Evolutionary conservation across 2,797 vertebrate genomes (phyloP), one percentile per base, ranked within the genome.

Genomic region (Cheirogaleus major): DNA sequence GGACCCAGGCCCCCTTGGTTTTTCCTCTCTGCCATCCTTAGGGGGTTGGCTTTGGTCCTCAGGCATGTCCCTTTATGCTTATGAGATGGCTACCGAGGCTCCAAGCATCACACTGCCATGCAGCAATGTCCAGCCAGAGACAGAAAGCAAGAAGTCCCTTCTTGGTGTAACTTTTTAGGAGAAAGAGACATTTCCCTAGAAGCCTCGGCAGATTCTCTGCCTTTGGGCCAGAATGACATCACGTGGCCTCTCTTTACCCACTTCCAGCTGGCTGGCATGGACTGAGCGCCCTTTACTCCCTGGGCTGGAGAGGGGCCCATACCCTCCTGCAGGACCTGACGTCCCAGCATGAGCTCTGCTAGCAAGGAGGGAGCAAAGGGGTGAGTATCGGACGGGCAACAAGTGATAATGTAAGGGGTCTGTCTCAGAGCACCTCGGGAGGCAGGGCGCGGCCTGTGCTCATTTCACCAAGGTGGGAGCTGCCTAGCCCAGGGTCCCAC

Each of bases 241-340:
- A 0, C 0, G 0, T 11, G 30, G 17, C 61, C 69, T 65, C 73
- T 61, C 61, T 23, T 13, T 45, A 25, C 23, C 38, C 10, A 32
- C 41, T 35, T 5, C 50, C 10, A 32, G 38, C 43, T 25, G 12
- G 73, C 23, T 13, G 35, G 23, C 22, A 32, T 43, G n/a, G 50
- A 25, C 50, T 15, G 22, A 57, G 48, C 8, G 11, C 48, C 41
- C 18, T 63, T 13, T n/a, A n/a, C 65, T 52, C 23, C 27, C 25
- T 5, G 32, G 18, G 30, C 30, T 55, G 10, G 15, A 50, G 43
- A 70, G 45, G 27, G 27, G 23, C 15, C 35, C 20, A 15, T 22
- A 20, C 4, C 45, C 9, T 23, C 45, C 12, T 0, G 0, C 27
- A 12, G 7, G 2, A 13, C 45, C 30, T 5, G 22, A 32, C n/a